Percentiles rank a stretch among this genome's conserved stretches.
These are phyloP conservation scores for Ascidia mentula DNA, from an alignment of 23 tunicate genomes.

Conservation along the genomic window DNA sequence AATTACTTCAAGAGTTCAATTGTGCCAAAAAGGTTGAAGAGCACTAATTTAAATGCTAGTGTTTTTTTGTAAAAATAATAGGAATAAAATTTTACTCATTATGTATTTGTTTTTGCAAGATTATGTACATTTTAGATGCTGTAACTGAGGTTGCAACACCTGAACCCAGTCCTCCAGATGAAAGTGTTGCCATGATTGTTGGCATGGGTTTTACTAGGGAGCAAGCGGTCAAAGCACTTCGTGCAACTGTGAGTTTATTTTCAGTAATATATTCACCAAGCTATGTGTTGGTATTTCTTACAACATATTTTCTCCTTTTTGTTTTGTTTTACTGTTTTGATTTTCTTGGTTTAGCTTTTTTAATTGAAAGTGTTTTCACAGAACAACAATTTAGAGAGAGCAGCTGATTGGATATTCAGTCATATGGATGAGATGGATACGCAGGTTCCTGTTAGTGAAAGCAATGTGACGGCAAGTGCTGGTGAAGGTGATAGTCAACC, in stretches of 20 bases:
- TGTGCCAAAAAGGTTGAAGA: too few species aligned
- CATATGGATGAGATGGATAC: constrained; percentile 75
- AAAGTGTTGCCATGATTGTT: constrained; percentile 50
- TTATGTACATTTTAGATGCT: neutral
- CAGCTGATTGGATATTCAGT: constrained; percentile 96
- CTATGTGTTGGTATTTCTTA: too few species aligned
- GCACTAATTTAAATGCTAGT: too few species aligned
- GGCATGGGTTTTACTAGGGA: constrained; percentile 90
- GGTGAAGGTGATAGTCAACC: constrained; percentile 60
- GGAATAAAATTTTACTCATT: too few species aligned
- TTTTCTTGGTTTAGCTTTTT: too few species aligned
- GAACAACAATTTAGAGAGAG: constrained; percentile 87
- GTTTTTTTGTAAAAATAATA: too few species aligned
- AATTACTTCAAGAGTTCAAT: too few species aligned
- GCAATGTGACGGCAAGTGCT: neutral
- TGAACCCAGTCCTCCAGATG: constrained; percentile 42
- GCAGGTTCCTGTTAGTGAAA: neutral
- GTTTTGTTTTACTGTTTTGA: too few species aligned
- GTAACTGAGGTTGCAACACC: neutral
- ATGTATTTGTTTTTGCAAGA: too few species aligned
- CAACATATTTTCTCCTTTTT: too few species aligned
- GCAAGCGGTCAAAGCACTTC: constrained; percentile 83
- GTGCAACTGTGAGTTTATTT: constrained; percentile 56
- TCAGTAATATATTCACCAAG: too few species aligned
- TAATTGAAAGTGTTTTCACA: too few species aligned